Percentiles rank a stretch among this genome's conserved stretches.
Conservation (phyloP, 2,113 vertebrate genomes). For the Channa argus region DNA sequence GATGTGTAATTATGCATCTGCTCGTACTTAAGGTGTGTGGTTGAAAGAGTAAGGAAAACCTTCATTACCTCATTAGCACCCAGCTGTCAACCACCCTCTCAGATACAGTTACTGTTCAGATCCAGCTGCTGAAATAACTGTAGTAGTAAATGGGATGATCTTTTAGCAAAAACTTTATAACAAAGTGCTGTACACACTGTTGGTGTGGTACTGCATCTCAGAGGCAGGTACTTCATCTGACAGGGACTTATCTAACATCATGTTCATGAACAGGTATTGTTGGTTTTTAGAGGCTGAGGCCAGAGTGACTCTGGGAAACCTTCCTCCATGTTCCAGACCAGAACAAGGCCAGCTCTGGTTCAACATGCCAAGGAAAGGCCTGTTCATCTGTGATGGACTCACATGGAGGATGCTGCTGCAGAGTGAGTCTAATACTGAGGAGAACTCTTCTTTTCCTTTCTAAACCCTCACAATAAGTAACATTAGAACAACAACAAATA, state of each 20-base stretch:
- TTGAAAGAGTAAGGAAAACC: neutral
- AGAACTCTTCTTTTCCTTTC: too few relatives aligned
- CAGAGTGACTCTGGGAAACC: slow-evolving; percentile 85
- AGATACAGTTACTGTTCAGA: neutral
- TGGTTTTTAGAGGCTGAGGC: slow-evolving; percentile 80
- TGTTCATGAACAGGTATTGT: neutral
- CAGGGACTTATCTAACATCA: neutral
- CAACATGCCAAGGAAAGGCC: slow-evolving; percentile 76
- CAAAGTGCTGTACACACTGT: too few relatives aligned
- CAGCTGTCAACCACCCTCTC: slow-evolving; percentile 15
- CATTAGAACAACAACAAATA: too few relatives aligned
- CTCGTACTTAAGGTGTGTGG: slow-evolving; percentile 8
- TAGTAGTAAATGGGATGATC: too few relatives aligned
- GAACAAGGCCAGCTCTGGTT: slow-evolving; percentile 91
- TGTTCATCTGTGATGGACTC: slow-evolving; percentile 87
- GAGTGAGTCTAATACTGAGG: slow-evolving; percentile 75
- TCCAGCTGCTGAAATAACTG: neutral
- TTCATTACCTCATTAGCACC: neutral
- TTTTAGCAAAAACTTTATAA: too few relatives aligned
- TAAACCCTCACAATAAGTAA: too few relatives aligned
- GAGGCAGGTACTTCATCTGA: too few relatives aligned
- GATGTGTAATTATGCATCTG: slow-evolving; percentile 5
- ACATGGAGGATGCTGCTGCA: slow-evolving; percentile 88
- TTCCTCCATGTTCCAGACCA: slow-evolving; percentile 81
- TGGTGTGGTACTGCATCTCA: too few relatives aligned